A percentile compares a stretch with the other conserved stretches of the same genome.
Conservation (phyloP, 2,888 invertebrate species). For the Parnassius glacialis region DNA sequence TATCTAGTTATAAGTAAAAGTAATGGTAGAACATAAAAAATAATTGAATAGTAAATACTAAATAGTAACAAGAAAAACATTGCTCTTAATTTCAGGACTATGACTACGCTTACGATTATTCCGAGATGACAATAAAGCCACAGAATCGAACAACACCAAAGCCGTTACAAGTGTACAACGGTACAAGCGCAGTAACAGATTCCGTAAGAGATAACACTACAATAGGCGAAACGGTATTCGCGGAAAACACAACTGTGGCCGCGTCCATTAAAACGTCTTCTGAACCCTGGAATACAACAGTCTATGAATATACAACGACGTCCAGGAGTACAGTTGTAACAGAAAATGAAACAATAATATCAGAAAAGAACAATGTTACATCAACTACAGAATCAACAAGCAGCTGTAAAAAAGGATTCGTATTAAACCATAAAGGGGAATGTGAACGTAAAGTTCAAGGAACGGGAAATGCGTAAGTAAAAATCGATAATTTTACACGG, state of each 20-base stretch:
- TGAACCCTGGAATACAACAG: conserved; percentile 26
- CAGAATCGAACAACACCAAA: conserved; percentile 65
- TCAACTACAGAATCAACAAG: conserved; percentile 29
- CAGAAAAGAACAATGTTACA: conserved; percentile 31
- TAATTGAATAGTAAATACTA: too few relatives aligned
- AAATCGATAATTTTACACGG: too few relatives aligned
- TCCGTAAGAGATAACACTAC: conserved; percentile 43
- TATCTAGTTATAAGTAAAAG: too few relatives aligned
- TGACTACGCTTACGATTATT: conserved; percentile 87
- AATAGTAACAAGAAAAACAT: too few relatives aligned
- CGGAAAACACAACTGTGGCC: conserved; percentile 34
- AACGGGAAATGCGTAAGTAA: conserved; percentile 68
- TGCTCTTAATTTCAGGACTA: conserved; percentile 80
- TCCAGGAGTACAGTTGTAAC: conserved; percentile 31
- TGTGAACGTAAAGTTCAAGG: conserved; percentile 64
- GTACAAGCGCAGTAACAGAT: conserved; percentile 40
- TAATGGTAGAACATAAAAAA: too few relatives aligned
- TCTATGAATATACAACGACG: conserved; percentile 32
- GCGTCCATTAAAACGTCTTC: conserved; percentile 24
- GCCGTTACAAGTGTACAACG: conserved; percentile 49
- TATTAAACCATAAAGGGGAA: conserved; percentile 60
- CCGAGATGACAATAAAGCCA: conserved; percentile 86
- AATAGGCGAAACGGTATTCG: conserved; percentile 31
- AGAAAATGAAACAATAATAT: conserved; percentile 31
- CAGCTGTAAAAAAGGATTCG: conserved; percentile 63